Evolutionary conservation across 2,888 invertebrate genomes (phyloP).

Genomic region (Xestia xanthographa): DNA sequence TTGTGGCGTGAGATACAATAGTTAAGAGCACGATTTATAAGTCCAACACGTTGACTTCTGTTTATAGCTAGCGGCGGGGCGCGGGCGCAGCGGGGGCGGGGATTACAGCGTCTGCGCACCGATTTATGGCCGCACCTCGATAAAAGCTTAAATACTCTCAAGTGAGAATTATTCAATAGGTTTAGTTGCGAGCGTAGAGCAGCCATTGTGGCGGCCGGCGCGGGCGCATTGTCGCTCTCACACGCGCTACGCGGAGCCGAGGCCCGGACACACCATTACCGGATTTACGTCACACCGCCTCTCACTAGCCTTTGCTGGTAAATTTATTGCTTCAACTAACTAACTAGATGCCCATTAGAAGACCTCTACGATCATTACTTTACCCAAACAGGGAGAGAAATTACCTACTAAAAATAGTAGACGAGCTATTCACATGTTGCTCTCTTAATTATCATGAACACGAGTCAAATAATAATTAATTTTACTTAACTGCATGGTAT

Average conservation of each 20-base stretch:
- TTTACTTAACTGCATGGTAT: background rate
- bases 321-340: slow-evolving; percentile 63
- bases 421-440: slow-evolving; percentile 29
- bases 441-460: slow-evolving; percentile 24
- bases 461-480: background rate
- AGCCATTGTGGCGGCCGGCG: slow-evolving; percentile 58
- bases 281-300: slow-evolving; percentile 64
- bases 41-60: slow-evolving; percentile 91
- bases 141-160: slow-evolving; percentile 90
- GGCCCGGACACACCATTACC: slow-evolving; percentile 54
- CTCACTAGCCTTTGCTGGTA: slow-evolving; percentile 48
- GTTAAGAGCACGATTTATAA: slow-evolving; percentile 91
- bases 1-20: slow-evolving; percentile 90
- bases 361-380: slow-evolving; percentile 22
- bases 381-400: slow-evolving; percentile 30
- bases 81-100: slow-evolving; percentile 86
- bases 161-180: slow-evolving; percentile 86
- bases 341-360: slow-evolving; percentile 56
- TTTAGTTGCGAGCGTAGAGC: slow-evolving; percentile 70
- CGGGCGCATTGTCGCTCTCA: slow-evolving; percentile 58
- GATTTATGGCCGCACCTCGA: slow-evolving; percentile 88
- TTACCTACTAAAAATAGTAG: slow-evolving; percentile 28
- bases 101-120: slow-evolving; percentile 88
- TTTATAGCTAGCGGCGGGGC: slow-evolving; percentile 88
- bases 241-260: slow-evolving; percentile 38